Base-by-base conservation (phyloP, 1,140 invertebrate genomes). In the Lepidotrigona ventralis region DNA sequence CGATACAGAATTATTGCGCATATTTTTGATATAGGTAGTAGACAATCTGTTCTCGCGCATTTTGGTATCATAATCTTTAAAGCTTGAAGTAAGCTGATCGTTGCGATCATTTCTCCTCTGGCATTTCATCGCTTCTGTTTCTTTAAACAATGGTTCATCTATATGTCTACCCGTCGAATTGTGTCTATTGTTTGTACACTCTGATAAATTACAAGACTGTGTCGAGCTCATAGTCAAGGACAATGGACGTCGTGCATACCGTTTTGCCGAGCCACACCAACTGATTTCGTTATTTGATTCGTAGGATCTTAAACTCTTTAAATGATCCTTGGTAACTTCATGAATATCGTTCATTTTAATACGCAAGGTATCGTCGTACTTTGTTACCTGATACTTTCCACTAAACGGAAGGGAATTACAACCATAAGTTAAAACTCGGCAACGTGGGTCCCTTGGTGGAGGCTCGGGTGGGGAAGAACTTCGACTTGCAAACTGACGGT, bases 391-490 rank as follows among this genome's bases (percentile, higher is more conserved):
- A 93, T 91, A 94, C 83, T 95, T 95, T 86, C 94, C 94, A 84
- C 93, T 94, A 89, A 93, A 94, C 72, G 95, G 93, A 88, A 95
- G 88, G 83, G 94, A 94, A 77, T 88, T 71, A 26, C 71, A 87
- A 19, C 75, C 58, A 39, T 86, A 85, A 2, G 88, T 1, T 89
- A 93, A 95, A 81, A 89, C 93, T 93, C 80, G 94, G 92, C 64
- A 95, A 96, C 96, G 95, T 33, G 96, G 96, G 92, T 97, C 96
- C 86, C 96, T 92, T 51, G 97, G 96, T 3, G 97, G 96, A 63
- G 96, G 96, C n/a, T 95, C 95, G 1, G 96, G 96, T 19, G 96
- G 96, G 58, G 95, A 88, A 79, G 60, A 68, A 33, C 74, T 53
- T 53, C 51, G 69, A 66, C 66, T 66, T 8, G 74, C 21, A 15